A percentile compares a stretch with the other conserved stretches of the same genome.
phyloP scores from a whole-genome alignment of 2,113 vertebrate species.

The Pardalotus punctatus region DNA sequence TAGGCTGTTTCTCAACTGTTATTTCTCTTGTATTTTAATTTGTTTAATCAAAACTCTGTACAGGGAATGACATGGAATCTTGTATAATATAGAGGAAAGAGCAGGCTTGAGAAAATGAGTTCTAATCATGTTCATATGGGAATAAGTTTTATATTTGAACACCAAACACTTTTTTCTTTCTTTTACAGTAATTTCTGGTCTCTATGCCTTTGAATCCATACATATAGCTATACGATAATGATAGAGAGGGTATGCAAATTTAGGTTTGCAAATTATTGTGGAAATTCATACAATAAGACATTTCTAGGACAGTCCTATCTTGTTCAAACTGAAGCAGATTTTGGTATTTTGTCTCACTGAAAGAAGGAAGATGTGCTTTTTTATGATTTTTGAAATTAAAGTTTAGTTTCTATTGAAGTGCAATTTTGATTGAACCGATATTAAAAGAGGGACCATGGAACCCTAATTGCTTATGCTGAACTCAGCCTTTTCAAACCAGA shows the following conservation, averaged over 20 bases:
- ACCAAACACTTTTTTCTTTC: not conserved
- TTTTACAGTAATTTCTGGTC: not conserved
- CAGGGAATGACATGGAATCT: not conserved
- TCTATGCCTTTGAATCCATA: not conserved
- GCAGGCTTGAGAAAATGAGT: not conserved
- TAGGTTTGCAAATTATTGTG: not conserved
- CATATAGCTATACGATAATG: not conserved
- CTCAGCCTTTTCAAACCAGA: not conserved
- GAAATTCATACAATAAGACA: not conserved
- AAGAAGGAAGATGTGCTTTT: not conserved
- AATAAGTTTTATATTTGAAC: not conserved
- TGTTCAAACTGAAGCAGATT: not conserved
- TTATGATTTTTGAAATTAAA: not conserved
- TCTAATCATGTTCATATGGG: not conserved
- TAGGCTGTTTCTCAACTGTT: not conserved
- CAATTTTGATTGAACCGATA: not conserved
- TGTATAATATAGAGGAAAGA: not conserved
- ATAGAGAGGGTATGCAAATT: not conserved
- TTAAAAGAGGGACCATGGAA: not conserved
- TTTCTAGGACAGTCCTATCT: not conserved
- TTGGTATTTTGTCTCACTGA: not conserved
- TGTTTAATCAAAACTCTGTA: not conserved
- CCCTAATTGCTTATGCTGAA: not conserved
- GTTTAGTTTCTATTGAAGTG: not conserved
- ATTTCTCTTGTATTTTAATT: not conserved